Conservation (phyloP, 2,113 vertebrate species). For the Albula goreensis region DNA sequence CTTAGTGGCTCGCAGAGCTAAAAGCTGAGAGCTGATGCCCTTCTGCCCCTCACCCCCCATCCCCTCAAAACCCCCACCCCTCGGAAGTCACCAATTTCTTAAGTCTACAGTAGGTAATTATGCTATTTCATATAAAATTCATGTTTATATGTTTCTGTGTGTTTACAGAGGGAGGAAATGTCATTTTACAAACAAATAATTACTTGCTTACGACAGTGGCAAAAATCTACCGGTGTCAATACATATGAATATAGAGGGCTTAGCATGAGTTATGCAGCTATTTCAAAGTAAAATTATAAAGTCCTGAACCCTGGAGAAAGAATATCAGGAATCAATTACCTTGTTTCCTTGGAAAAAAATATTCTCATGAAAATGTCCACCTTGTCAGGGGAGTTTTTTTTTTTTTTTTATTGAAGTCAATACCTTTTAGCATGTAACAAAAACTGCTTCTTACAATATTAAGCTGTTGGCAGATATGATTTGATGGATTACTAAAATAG, state of each 20-base stretch:
- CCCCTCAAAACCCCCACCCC: constrained; percentile 30
- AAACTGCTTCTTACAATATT: neutral
- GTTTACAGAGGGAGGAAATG: neutral
- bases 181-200: neutral
- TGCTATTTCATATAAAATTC: constrained; percentile 15
- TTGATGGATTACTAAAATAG: constrained; percentile 32
- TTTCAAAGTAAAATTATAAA: neutral
- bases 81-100: constrained; percentile 48
- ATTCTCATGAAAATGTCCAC: neutral
- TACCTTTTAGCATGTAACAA: constrained; percentile 10
- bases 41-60: neutral
- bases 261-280: neutral
- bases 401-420: neutral
- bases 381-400: neutral
- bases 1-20: constrained; percentile 47
- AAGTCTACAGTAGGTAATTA: constrained; percentile 5
- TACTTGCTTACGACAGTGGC: neutral
- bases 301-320: neutral
- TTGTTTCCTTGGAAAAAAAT: constrained; percentile 15
- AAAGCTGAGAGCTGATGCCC: constrained; percentile 38
- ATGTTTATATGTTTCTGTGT: neutral
- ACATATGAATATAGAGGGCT: constrained; percentile 4
- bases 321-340: neutral
- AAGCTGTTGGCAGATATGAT: neutral
- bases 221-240: no score